Conservation (phyloP, 2,113 vertebrate genomes). For the Solea solea region DNA sequence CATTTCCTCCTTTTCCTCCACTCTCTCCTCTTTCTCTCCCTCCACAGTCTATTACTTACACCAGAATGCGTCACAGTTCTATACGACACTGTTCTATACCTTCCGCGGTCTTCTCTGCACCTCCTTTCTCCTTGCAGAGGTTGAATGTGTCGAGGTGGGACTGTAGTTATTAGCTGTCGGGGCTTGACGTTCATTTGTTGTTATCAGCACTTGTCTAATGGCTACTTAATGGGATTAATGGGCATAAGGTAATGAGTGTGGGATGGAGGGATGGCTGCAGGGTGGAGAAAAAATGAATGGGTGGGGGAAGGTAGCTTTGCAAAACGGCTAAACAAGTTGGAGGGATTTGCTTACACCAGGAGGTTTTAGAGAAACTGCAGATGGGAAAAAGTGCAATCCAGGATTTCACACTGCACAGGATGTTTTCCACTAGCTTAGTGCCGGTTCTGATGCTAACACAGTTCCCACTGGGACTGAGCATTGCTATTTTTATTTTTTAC, state of each 20-base stretch:
- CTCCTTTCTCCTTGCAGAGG: constrained; percentile 52
- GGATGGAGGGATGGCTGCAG: constrained; percentile 47
- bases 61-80: constrained; percentile 3
- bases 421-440: constrained; percentile 31
- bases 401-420: constrained; percentile 18
- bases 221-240: constrained; percentile 81
- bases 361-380: constrained; percentile 34
- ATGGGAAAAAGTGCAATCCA: constrained; percentile 39
- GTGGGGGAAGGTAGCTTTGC: constrained; percentile 22
- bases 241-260: constrained; percentile 74
- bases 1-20: constrained; percentile 27
- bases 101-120: constrained; percentile 12
- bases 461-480: constrained; percentile 34
- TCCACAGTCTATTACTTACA: constrained; percentile 23
- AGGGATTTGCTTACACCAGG: constrained; percentile 46
- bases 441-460: constrained; percentile 41
- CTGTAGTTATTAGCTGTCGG: constrained; percentile 71
- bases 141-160: constrained; percentile 56
- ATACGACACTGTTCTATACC: not conserved
- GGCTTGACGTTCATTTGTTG: constrained; percentile 73
- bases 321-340: constrained; percentile 31
- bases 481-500: constrained; percentile 26
- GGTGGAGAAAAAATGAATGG: not conserved
- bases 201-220: constrained; percentile 82
- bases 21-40: constrained; percentile 8